Evolutionary conservation across 2,113 vertebrate genomes (phyloP).

Genomic region (Cephalopholis sonnerati): DNA sequence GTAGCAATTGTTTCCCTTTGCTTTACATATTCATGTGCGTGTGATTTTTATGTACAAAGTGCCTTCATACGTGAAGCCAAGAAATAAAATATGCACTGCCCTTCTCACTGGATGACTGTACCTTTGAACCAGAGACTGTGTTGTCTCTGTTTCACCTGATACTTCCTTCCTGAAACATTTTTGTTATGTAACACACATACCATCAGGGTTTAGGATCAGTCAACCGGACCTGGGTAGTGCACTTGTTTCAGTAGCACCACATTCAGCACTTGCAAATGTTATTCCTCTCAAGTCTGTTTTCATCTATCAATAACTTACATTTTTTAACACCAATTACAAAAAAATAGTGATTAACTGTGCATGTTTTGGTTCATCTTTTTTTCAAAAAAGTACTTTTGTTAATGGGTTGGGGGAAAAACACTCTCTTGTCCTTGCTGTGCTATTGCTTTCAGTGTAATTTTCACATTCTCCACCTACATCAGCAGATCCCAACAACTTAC

Average conservation of each 20-base stretch:
- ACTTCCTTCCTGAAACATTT: constrained; percentile 57
- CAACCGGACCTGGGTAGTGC: constrained; percentile 31
- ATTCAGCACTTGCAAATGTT: constrained; percentile 16
- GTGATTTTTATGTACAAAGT: constrained; percentile 42
- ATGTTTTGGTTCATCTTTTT: constrained; percentile 5
- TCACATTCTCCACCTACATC: not conserved
- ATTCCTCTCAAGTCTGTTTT: constrained; percentile 20
- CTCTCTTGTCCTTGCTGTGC: not conserved
- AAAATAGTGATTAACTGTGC: not conserved
- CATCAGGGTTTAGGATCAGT: constrained; percentile 50
- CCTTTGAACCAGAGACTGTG: constrained; percentile 42
- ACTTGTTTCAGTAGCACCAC: constrained; percentile 41
- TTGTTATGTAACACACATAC: constrained; percentile 47
- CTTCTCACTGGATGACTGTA: constrained; percentile 32
- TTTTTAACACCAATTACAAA: not conserved
- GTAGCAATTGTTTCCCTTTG: constrained; percentile 66
- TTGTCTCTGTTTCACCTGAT: constrained; percentile 59
- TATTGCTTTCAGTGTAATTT: constrained; percentile 6
- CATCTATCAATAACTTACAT: not conserved
- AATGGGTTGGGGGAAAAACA: not conserved
- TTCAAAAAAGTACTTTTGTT: constrained; percentile 5
- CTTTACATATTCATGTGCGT: constrained; percentile 65
- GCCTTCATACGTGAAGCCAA: constrained; percentile 25
- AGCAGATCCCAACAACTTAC: constrained; percentile 30
- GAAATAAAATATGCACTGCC: constrained; percentile 31